phyloP scores from a whole-genome alignment of 2,113 vertebrate genomes.

The Chaenogobius annularis region DNA sequence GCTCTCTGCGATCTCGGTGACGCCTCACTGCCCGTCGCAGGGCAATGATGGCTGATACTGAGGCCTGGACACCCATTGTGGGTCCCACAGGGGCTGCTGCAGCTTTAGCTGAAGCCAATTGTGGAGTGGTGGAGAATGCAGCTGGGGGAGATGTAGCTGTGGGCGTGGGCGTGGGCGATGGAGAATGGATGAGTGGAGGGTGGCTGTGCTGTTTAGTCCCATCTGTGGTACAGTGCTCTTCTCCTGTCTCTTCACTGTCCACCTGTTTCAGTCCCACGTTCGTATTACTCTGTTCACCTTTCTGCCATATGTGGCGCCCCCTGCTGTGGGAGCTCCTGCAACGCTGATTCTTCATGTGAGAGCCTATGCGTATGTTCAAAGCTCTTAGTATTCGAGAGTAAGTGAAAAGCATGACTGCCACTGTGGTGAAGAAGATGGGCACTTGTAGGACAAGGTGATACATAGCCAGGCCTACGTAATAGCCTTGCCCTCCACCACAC shows the following conservation, averaged over 20 bases:
- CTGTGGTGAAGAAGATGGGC: conserved; percentile 79
- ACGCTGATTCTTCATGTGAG: conserved; percentile 75
- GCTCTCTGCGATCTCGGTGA: conserved; percentile 76
- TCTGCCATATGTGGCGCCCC: conserved; percentile 47
- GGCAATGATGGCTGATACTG: conserved; percentile 79
- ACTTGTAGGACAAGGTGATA: conserved; percentile 81
- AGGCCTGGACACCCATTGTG: conserved; percentile 78
- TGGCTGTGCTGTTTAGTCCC: conserved; percentile 67
- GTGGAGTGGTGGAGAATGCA: conserved; percentile 60
- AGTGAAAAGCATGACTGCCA: conserved; percentile 80
- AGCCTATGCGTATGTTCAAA: conserved; percentile 81
- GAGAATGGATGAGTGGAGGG: conserved; percentile 70
- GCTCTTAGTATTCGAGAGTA: conserved; percentile 81
- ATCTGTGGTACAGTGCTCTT: conserved; percentile 54
- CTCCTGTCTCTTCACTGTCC: conserved; percentile 39
- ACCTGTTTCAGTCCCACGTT: conserved; percentile 32
- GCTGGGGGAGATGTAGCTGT: conserved; percentile 74
- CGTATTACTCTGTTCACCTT: conserved; percentile 58
- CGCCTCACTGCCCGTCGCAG: conserved; percentile 77
- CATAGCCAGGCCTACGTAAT: conserved; percentile 65
- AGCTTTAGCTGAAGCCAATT: conserved; percentile 54
- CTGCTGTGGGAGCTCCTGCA: conserved; percentile 55
- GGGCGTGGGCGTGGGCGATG: conserved; percentile 69
- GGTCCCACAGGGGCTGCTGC: conserved; percentile 43
- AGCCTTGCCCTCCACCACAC: conserved; percentile 70